Evolutionary conservation across 1,140 invertebrate species (phyloP), one percentile per base, ranked within the genome.

Genomic region (Drosophila parvula): DNA sequence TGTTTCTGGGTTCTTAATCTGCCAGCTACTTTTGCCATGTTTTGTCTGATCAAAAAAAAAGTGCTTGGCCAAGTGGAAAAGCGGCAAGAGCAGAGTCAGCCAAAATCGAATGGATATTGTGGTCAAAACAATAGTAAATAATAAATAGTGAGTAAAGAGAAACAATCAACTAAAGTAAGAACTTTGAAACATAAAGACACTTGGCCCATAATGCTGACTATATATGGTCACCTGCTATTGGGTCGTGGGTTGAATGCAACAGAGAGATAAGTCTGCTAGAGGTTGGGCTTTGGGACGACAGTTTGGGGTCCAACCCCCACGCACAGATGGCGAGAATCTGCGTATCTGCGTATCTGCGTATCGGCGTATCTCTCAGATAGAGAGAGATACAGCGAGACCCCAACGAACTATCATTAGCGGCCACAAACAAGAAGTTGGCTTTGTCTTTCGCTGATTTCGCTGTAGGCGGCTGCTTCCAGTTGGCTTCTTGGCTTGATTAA

Each of bases 401-500:
- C 50, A 44, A 41, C 62, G 11, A 86, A 82, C 76, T 88, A 86
- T 86, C 71, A 86, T 88, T 83, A 79, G 67, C 76, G 63, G 75
- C 67, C 30, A 47, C 14, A 44, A 65, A 74, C 59, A 80, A 82
- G 51, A 81, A 78, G 57, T 77, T 61, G 61, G 79, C 70, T 88
- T 86, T 82, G 75, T 86, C 53, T 61, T 68, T 73, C 48, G 59
- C 48, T 69, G 50, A 32, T 63, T 59, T 41, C n/a, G 47, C 28
- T 32, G 65, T 74, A 73, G 76, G 62, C 77, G 67, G 43, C 74
- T 47, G 74, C 82, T 86, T 88, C 83, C 83, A 88, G 71, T 88
- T 88, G 83, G 83, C 77, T 88, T 88, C 84, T 64, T 70, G 68
- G 76, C 83, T 88, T 88, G 83, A 88, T 88, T 88, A 88, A 88